Base-by-base conservation (phyloP, 2,888 invertebrate genomes). In the Lycaena phlaeas region DNA sequence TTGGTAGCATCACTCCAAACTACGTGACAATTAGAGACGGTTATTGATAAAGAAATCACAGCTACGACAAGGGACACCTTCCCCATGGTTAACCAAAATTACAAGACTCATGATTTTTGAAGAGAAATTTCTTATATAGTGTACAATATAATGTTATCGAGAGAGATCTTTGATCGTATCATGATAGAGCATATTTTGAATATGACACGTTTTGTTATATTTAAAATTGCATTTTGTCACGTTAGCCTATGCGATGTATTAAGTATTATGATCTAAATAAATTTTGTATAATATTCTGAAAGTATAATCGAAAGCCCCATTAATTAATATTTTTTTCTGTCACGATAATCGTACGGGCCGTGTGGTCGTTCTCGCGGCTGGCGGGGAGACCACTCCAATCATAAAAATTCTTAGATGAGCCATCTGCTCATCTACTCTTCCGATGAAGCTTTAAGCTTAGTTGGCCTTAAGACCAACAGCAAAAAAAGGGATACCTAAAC, bases 1-100 rank as follows among this genome's bases (percentile, higher is more conserved):
- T 65, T 56, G 26, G 60, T 67, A 1, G 61, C 52, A 12, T 58
- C 54, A 26, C 56, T 55, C 65, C 70, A 66, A 15, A 61, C 55
- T 11, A 63, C 50, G 26, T 64, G 61, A 22, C 61, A 61, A 37
- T 50, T 60, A 3, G 46, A 12, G 4, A 10, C 18, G 3, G 25
- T 26, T 2, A 40, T 14, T 2, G 14, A 31, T 15, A 40, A n/a
- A 9, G 25, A 31, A 26, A 28, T 17, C 11, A 40, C 17, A 17
- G 15, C 2, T 10, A 30, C 25, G 7, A 30, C 11, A 9, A 34
- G 22, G 34, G 12, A 34, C 3, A 9, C 12, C 18, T 12, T 34
- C 12, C 34, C 22, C 34, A 34, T 34, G 34, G 7, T 34, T 22
- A 18, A 34, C 5, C 6, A 5, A 22, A 22, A 12, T 17, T 10